phyloP scores from a whole-genome alignment of 2,888 invertebrate genomes.

The Crocallis elinguaria region DNA sequence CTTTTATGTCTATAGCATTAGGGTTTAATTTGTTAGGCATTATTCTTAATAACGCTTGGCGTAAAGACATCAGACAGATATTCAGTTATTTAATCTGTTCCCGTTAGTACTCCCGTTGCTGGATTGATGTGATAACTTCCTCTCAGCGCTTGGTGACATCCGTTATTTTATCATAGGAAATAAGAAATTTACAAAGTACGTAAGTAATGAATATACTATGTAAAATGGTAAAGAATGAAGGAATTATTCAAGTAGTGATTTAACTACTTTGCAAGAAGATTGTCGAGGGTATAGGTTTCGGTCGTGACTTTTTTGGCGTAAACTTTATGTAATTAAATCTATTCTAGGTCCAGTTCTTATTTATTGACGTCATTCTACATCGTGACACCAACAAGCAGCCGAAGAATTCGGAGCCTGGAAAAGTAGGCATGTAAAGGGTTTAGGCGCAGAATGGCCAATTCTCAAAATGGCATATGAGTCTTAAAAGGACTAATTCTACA shows the following conservation, averaged over 20 bases:
- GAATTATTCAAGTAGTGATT: too few relatives aligned
- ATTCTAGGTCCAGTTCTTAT: constrained; percentile 10
- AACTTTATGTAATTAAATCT: constrained; percentile 3
- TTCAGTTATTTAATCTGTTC: constrained; percentile 10
- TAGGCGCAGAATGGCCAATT: too few relatives aligned
- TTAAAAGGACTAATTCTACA: too few relatives aligned
- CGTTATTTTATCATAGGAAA: background rate
- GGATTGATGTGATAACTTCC: constrained; percentile 5
- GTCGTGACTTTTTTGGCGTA: too few relatives aligned
- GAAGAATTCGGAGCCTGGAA: constrained; percentile 10
- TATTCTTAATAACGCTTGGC: background rate
- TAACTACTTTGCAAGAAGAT: too few relatives aligned
- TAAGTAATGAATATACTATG: too few relatives aligned
- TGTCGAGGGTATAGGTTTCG: too few relatives aligned
- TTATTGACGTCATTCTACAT: constrained; percentile 18
- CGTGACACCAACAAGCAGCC: constrained; percentile 12
- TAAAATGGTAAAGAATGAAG: too few relatives aligned
- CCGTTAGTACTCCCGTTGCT: constrained; percentile 16
- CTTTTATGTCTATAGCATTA: background rate
- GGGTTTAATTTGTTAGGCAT: background rate
- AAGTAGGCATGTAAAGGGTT: background rate
- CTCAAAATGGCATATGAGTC: too few relatives aligned
- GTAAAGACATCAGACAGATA: background rate
- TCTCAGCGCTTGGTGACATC: background rate
- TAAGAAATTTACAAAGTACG: background rate